Evolutionary conservation across 2,797 vertebrate species (phyloP).

Genomic region (Alfaro cultratus): DNA sequence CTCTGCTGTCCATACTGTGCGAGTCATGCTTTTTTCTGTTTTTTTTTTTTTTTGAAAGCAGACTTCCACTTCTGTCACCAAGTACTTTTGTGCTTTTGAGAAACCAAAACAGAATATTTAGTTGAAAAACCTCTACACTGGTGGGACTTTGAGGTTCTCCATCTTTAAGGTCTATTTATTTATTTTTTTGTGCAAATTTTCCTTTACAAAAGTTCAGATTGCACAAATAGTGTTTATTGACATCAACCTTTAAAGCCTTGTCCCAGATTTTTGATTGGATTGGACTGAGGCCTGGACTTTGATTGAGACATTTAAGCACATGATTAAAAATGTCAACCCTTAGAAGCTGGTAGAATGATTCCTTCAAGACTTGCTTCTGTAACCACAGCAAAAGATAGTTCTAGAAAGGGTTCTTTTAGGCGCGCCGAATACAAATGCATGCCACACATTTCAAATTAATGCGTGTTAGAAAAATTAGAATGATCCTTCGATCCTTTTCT

Average conservation of each 20-base stretch:
- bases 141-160: too few species aligned
- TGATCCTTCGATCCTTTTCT: background rate
- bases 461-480: background rate
- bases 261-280: too few species aligned
- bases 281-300: too few species aligned
- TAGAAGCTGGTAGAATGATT: background rate
- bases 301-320: too few species aligned
- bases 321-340: background rate
- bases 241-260: too few species aligned
- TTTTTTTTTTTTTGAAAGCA: background rate
- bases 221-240: too few species aligned
- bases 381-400: background rate
- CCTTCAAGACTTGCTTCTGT: background rate
- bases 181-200: too few species aligned
- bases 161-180: too few species aligned
- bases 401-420: background rate
- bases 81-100: background rate
- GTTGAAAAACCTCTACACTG: too few species aligned
- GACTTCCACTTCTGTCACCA: slow-evolving; percentile 6
- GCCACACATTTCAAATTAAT: background rate
- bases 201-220: too few species aligned
- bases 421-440: background rate
- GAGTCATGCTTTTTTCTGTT: background rate
- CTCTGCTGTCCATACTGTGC: background rate
- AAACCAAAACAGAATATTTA: too few species aligned